Conservation (phyloP, 2,888 invertebrate species). For the Drosophila mercatorum region DNA sequence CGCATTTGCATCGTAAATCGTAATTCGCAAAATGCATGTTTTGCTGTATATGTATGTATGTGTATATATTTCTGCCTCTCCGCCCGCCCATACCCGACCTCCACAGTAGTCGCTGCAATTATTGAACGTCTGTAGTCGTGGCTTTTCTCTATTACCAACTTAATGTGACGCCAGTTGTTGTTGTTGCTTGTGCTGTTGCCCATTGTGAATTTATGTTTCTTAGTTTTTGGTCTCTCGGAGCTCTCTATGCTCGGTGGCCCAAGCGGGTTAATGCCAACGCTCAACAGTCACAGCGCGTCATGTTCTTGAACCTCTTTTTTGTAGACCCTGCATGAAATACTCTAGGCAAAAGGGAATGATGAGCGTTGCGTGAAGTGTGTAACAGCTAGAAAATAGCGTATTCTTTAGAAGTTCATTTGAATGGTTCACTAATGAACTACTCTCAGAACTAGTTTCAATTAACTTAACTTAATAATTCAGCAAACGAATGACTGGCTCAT, state of each 20-base stretch:
- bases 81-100: not conserved
- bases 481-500: too few relatives aligned
- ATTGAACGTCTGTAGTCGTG: conserved; percentile 45
- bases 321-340: not conserved
- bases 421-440: too few relatives aligned
- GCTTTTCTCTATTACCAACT: conserved; percentile 51
- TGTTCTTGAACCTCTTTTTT: conserved; percentile 71
- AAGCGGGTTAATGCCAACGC: conserved; percentile 71
- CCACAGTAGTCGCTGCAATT: conserved; percentile 46
- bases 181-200: conserved; percentile 43
- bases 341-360: not conserved
- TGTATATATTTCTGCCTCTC: conserved; percentile 40
- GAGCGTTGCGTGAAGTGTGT: not conserved
- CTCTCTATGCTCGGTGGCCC: conserved; percentile 60
- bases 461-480: too few relatives aligned
- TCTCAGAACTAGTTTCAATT: not conserved
- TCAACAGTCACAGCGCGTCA: conserved; percentile 47
- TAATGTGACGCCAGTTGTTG: conserved; percentile 41
- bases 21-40: conserved; percentile 54
- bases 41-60: conserved; percentile 25
- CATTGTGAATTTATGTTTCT: conserved; percentile 58
- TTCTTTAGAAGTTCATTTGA: too few relatives aligned
- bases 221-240: conserved; percentile 19
- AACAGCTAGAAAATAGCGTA: not conserved
- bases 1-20: conserved; percentile 67